These are phyloP conservation scores for Dynastes grantii DNA, from an alignment of 2,888 invertebrate genomes.

Conservation along the genomic window DNA sequence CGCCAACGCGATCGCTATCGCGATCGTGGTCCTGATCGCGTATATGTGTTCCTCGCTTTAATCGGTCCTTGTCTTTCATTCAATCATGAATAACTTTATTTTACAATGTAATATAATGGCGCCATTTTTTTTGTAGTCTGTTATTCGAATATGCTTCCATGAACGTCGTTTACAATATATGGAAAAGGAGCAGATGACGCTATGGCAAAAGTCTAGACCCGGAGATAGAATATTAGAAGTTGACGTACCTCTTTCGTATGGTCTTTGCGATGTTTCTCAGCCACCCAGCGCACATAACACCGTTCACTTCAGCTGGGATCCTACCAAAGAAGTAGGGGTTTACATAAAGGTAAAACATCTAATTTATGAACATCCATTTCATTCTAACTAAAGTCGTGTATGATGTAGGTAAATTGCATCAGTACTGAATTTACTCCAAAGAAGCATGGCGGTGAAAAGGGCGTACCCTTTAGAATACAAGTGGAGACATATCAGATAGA, in stretches of 20 bases:
- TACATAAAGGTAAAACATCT: constrained; percentile 86
- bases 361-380: background rate
- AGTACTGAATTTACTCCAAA: constrained; percentile 98
- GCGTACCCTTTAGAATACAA: constrained; percentile 96
- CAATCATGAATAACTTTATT: too few relatives aligned
- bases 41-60: too few relatives aligned
- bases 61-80: too few relatives aligned
- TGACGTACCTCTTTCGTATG: constrained; percentile 95
- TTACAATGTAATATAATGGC: background rate
- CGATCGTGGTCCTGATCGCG: too few relatives aligned
- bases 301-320: constrained; percentile 95
- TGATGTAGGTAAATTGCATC: constrained; percentile 89
- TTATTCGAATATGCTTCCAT: constrained; percentile 95
- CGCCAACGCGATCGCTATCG: too few relatives aligned
- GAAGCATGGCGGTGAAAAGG: constrained; percentile 98
- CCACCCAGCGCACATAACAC: constrained; percentile 82
- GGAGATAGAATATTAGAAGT: constrained; percentile 94
- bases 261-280: constrained; percentile 87
- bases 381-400: constrained; percentile 5
- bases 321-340: constrained; percentile 95
- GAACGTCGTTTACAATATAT: constrained; percentile 96
- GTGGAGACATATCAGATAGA: constrained; percentile 85
- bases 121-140: constrained; percentile 76
- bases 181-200: constrained; percentile 93
- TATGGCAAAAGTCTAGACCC: constrained; percentile 92